phyloP scores from a whole-genome alignment of 2,113 vertebrate genomes.

The Reinhardtius hippoglossoides region DNA sequence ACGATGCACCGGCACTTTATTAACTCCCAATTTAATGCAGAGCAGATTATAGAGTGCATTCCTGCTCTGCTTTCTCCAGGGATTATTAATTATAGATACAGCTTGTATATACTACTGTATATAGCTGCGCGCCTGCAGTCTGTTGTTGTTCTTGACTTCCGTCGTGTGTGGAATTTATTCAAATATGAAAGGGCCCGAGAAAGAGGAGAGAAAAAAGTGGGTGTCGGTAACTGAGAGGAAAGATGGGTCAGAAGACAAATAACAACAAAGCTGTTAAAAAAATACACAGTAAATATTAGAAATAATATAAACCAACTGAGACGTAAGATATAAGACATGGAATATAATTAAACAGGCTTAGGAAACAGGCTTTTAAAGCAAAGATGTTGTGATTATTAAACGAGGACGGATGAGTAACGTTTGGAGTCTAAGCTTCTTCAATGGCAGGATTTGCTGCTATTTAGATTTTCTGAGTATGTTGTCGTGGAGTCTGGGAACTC shows the following conservation, averaged over 20 bases:
- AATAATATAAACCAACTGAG: not conserved
- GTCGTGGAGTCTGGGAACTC: not conserved
- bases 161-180: slow-evolving; percentile 27
- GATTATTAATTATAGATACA: slow-evolving; percentile 61
- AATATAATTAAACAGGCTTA: too few relatives aligned
- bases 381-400: too few relatives aligned
- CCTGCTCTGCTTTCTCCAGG: slow-evolving; percentile 42
- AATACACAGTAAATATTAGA: not conserved
- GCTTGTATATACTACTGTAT: slow-evolving; percentile 24
- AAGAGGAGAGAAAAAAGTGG: too few relatives aligned
- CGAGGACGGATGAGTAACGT: too few relatives aligned
- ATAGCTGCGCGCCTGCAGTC: slow-evolving; percentile 12
- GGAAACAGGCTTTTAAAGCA: not conserved
- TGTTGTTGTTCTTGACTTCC: slow-evolving; percentile 7
- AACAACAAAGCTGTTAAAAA: not conserved
- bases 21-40: slow-evolving; percentile 30
- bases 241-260: slow-evolving; percentile 3
- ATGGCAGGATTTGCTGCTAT: not conserved
- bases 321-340: too few relatives aligned
- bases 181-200: slow-evolving; percentile 3
- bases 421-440: too few relatives aligned
- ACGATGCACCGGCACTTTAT: not conserved
- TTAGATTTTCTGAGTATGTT: not conserved
- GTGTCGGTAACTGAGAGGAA: too few relatives aligned
- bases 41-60: slow-evolving; percentile 33